Evolutionary conservation across 2,113 vertebrate species (phyloP).

Genomic region (Nycticebus coucang): DNA sequence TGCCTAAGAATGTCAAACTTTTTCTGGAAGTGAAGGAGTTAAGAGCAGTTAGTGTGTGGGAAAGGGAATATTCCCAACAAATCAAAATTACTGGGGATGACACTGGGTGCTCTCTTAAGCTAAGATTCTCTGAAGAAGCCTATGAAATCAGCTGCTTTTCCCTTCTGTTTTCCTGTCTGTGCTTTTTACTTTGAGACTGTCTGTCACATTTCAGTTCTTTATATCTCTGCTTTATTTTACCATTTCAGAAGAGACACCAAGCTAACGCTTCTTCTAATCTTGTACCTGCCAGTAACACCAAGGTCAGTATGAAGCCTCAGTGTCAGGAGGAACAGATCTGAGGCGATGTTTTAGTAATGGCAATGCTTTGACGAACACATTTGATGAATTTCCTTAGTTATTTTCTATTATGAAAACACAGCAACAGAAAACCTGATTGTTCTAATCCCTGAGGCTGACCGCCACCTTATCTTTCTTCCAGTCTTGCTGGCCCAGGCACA

Average conservation of each 20-base stretch:
- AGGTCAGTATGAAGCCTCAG: constrained; percentile 80
- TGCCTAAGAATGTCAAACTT: not conserved
- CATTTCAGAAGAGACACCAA: constrained; percentile 82
- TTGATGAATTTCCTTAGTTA: constrained; percentile 45
- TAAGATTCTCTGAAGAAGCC: not conserved
- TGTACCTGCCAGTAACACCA: constrained; percentile 74
- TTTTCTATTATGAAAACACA: not conserved
- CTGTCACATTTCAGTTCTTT: constrained; percentile 82
- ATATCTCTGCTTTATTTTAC: constrained; percentile 84
- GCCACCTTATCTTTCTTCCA: constrained; percentile 73
- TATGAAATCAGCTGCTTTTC: constrained; percentile 49
- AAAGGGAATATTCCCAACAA: not conserved
- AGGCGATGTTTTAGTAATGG: constrained; percentile 35
- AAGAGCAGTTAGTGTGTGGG: not conserved
- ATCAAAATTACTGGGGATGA: not conserved
- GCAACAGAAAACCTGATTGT: not conserved
- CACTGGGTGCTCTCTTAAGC: not conserved
- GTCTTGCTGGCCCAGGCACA: constrained; percentile 86
- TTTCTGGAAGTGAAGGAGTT: not conserved
- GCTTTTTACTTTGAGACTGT: constrained; percentile 78
- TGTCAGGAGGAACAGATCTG: constrained; percentile 46
- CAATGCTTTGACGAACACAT: constrained; percentile 31
- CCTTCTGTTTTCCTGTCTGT: constrained; percentile 71
- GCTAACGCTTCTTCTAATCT: constrained; percentile 83
- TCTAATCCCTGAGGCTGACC: not conserved